phyloP scores from a whole-genome alignment of 2,888 invertebrate species.

The Luperina testacea region DNA sequence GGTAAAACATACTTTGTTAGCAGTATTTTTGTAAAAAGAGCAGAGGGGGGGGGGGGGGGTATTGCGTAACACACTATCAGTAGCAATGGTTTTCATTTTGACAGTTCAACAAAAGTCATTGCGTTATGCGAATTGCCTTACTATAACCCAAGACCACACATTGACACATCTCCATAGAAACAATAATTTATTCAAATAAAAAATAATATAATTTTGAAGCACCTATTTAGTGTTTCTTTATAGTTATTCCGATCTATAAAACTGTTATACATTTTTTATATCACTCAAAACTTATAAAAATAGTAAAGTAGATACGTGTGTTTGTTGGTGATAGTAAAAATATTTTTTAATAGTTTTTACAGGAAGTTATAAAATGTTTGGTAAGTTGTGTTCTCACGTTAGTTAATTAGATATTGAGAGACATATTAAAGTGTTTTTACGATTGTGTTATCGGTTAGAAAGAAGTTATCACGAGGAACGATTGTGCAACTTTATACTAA shows the following conservation, averaged over 20 bases:
- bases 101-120: no score
- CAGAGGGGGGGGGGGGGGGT: no score
- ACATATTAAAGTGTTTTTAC: conserved; percentile 27
- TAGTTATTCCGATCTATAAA: conserved; percentile 32
- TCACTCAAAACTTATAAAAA: conserved; percentile 17
- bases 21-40: background rate
- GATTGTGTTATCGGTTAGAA: background rate
- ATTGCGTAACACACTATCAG: no score
- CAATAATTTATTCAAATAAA: background rate
- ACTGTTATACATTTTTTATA: conserved; percentile 34
- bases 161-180: background rate
- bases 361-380: conserved; percentile 51
- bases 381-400: conserved; percentile 35
- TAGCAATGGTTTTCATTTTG: background rate
- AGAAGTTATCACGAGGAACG: conserved; percentile 1
- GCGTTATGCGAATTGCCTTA: background rate
- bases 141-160: conserved; percentile 6
- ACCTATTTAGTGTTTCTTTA: conserved; percentile 4
- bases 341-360: conserved; percentile 38
- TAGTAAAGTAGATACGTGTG: conserved; percentile 42
- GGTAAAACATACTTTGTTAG: background rate
- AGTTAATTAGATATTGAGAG: conserved; percentile 69
- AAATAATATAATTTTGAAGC: conserved; percentile 15
- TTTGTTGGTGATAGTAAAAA: conserved; percentile 42
- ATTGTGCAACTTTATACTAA: conserved; percentile 30